Evolutionary conservation across 2,113 vertebrate genomes (phyloP).

Genomic region (Toxotes chatareus): DNA sequence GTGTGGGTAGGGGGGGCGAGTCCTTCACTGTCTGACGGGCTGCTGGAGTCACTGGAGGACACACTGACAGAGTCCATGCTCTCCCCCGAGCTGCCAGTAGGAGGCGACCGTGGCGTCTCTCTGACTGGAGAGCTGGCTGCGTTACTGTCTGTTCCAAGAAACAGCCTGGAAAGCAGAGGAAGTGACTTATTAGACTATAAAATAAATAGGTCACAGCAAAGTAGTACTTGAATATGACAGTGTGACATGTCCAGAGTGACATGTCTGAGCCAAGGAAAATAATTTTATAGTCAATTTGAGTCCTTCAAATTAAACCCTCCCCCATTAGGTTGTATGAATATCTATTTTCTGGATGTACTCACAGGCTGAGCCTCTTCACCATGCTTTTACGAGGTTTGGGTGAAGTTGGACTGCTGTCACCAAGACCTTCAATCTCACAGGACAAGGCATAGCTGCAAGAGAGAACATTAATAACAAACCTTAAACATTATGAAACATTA

Average conservation of each 20-base stretch:
- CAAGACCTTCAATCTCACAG: slow-evolving; percentile 89
- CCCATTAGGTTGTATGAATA: neutral
- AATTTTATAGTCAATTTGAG: neutral
- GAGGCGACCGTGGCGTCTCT: slow-evolving; percentile 86
- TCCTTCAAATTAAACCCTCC: neutral
- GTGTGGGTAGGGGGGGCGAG: slow-evolving; percentile 79
- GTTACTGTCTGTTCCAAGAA: slow-evolving; percentile 87
- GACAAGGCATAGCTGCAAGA: slow-evolving; percentile 88
- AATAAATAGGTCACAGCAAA: slow-evolving; percentile 30
- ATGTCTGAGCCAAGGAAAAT: neutral
- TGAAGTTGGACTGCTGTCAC: slow-evolving; percentile 87
- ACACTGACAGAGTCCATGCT: slow-evolving; percentile 95
- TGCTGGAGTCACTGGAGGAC: slow-evolving; percentile 91
- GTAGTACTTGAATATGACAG: neutral
- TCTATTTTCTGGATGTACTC: slow-evolving; percentile 76
- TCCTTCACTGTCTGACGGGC: slow-evolving; percentile 88
- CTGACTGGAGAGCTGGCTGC: slow-evolving; percentile 86
- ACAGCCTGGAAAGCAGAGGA: slow-evolving; percentile 82
- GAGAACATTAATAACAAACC: slow-evolving; percentile 27
- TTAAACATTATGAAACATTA: slow-evolving; percentile 10
- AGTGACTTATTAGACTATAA: slow-evolving; percentile 38
- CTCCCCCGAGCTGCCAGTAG: slow-evolving; percentile 91
- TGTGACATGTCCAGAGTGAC: neutral
- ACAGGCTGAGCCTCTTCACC: slow-evolving; percentile 97
- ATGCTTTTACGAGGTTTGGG: slow-evolving; percentile 93